Base-by-base conservation (phyloP, 1,140 invertebrate genomes). In the Ostrea edulis region DNA sequence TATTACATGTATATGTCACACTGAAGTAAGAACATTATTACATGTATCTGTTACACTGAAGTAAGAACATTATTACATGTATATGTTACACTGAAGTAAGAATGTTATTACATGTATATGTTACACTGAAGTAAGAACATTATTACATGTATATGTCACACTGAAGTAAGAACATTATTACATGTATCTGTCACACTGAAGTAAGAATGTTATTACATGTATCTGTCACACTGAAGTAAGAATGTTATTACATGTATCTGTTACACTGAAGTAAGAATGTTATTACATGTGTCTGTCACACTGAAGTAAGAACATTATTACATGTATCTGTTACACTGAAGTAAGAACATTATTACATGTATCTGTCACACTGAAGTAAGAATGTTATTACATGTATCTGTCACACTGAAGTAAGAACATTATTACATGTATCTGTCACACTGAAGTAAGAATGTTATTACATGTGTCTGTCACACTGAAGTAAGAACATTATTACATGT, bases 1-100 rank as follows among this genome's bases (percentile, higher is more conserved):
- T 25, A 44, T 44, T 44, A 44, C 35, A 44, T 44, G 35, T 44
- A 44, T 1, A 44, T 44, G 98, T 99, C 0, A 96, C 97, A 4
- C 95, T 99, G 29, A 95, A 91, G 94, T 95, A 92, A 92, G 92
- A 91, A 25, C 1, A 3, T 53, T 25, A 44, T 44, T 44, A 44
- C 35, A 44, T 44, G 35, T 44, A 44, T 1, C 35, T 44, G 98
- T 99, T 0, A 96, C 97, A 4, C 95, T 99, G 29, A 95, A 91
- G 94, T 95, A 92, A 92, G 92, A 91, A 25, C 1, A 3, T 53
- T 25, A 44, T 44, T 44, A 44, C 35, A 44, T 44, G 35, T 44
- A 44, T 1, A 44, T 44, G 98, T 99, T 0, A 96, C 97, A 4
- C 95, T 99, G 29, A 95, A 91, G 94, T 95, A 92, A 92, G 92